Conservation (phyloP, 2,888 invertebrate genomes). For the Trileptium ribeirensis region DNA sequence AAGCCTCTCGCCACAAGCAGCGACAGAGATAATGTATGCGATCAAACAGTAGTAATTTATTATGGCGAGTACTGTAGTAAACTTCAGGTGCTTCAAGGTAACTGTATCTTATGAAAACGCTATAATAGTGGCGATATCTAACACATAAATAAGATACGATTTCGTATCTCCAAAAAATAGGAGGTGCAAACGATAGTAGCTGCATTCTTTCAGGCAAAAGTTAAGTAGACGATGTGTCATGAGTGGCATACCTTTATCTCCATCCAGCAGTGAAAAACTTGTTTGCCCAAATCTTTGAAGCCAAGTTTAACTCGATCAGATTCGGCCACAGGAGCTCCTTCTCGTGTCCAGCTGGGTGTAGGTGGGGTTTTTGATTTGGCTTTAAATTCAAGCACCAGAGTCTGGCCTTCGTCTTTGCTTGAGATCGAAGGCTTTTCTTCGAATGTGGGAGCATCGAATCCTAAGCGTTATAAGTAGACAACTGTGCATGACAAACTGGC, state of each 20-base stretch:
- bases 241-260: conserved; percentile 47
- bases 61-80: too few relatives aligned
- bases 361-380: conserved; percentile 87
- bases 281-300: conserved; percentile 42
- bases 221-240: not conserved
- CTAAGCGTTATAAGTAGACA: conserved; percentile 33
- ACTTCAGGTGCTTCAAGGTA: too few relatives aligned
- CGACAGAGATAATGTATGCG: too few relatives aligned
- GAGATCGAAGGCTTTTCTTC: conserved; percentile 97
- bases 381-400: conserved; percentile 91
- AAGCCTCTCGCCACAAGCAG: too few relatives aligned
- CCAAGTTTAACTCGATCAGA: conserved; percentile 49
- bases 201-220: too few relatives aligned
- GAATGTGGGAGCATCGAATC: conserved; percentile 67
- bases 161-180: too few relatives aligned
- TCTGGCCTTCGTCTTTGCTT: conserved; percentile 92
- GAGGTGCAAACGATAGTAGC: too few relatives aligned
- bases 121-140: too few relatives aligned
- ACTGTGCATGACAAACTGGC: too few relatives aligned
- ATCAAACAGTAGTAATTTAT: too few relatives aligned
- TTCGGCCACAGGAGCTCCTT: conserved; percentile 61
- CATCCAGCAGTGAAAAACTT: conserved; percentile 46
- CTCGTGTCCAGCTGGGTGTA: conserved; percentile 87
- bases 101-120: too few relatives aligned
- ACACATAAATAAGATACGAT: too few relatives aligned